phyloP scores from a whole-genome alignment of 2,113 vertebrate species.

The Sinocyclocheilus anshuiensis region DNA sequence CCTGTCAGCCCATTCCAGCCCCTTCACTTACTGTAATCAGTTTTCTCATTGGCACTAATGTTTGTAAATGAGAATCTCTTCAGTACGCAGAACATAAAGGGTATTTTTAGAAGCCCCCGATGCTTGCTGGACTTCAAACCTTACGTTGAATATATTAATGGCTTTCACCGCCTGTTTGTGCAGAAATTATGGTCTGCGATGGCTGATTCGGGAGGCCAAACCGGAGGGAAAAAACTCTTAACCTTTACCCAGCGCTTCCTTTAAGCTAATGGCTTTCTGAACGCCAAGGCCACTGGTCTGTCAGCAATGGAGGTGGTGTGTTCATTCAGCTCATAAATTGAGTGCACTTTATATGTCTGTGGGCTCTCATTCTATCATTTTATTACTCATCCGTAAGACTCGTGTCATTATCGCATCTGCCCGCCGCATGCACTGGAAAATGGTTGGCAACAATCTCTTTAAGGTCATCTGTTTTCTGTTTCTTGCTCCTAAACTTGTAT shows the following conservation, averaged over 20 bases:
- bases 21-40: conserved; percentile 62
- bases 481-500: neutral
- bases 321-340: conserved; percentile 24
- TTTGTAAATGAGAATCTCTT: conserved; percentile 67
- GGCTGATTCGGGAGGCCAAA: neutral
- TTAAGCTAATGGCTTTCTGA: conserved; percentile 7
- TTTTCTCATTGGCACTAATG: conserved; percentile 76
- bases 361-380: conserved; percentile 1
- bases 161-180: neutral
- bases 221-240: neutral
- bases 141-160: neutral
- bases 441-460: conserved; percentile 1
- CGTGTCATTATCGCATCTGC: conserved; percentile 12
- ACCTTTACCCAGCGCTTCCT: neutral
- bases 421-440: neutral
- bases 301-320: neutral
- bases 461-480: neutral
- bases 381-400: conserved; percentile 26
- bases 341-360: conserved; percentile 16
- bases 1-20: conserved; percentile 53
- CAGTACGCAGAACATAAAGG: conserved; percentile 58
- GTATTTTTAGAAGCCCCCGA: conserved; percentile 68
- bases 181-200: neutral
- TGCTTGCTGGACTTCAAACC: neutral
- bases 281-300: conserved; percentile 5